Percentiles rank a stretch among this genome's conserved stretches.
Evolutionary conservation across 2,113 vertebrate species (phyloP).

Genomic region (Symphodus melops): DNA sequence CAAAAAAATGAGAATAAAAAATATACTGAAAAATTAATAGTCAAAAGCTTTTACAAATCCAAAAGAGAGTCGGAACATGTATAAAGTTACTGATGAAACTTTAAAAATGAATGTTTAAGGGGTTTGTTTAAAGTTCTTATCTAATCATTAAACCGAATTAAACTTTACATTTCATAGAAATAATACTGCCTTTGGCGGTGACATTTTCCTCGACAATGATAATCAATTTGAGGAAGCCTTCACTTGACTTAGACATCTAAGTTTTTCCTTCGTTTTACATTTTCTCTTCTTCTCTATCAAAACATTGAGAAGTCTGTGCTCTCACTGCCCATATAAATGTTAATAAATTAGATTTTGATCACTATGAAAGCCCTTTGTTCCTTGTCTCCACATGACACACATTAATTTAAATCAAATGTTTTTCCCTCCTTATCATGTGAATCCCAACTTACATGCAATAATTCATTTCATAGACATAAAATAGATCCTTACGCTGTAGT

Average conservation of each 20-base stretch:
- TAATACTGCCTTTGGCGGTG: not conserved
- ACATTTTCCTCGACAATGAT: too few species aligned
- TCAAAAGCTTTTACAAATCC: too few species aligned
- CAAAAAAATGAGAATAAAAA: too few species aligned
- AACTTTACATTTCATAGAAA: not conserved
- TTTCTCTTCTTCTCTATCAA: not conserved
- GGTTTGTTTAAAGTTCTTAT: too few species aligned
- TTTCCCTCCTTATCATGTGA: not conserved
- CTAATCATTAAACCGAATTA: not conserved
- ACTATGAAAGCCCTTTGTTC: not conserved
- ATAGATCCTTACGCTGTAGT: constrained; percentile 91
- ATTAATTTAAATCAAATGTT: constrained; percentile 12
- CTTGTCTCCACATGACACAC: constrained; percentile 16
- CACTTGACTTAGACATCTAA: too few species aligned
- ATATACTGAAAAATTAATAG: too few species aligned
- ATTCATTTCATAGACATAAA: not conserved
- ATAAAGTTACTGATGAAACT: too few species aligned
- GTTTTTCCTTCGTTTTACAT: too few species aligned
- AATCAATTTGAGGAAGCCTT: too few species aligned
- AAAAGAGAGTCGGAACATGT: too few species aligned
- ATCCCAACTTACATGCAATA: not conserved
- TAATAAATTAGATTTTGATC: not conserved
- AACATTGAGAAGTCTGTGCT: not conserved
- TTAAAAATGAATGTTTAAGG: not conserved
- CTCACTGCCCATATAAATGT: not conserved